Conservation (phyloP, 1,140 invertebrate species). For the Dinoponera quadriceps region DNA sequence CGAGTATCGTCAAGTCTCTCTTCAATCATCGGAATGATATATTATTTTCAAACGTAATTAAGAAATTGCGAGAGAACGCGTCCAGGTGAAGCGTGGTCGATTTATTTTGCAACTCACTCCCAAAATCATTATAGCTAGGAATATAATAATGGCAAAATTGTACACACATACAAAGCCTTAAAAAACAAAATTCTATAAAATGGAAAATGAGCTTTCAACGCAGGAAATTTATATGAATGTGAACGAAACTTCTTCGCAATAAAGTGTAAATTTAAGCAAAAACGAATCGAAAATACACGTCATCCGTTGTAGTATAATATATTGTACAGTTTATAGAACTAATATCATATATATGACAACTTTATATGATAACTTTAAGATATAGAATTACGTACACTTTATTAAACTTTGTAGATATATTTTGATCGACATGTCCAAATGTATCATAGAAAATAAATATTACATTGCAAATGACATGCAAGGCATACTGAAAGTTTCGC, state of each 20-base stretch:
- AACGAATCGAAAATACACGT: slow-evolving; percentile 21
- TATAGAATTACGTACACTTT: slow-evolving; percentile 53
- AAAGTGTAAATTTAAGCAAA: slow-evolving; percentile 40
- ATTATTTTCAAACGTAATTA: slow-evolving; percentile 6
- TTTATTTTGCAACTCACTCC: slow-evolving; percentile 20
- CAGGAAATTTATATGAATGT: slow-evolving; percentile 49
- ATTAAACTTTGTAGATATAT: slow-evolving; percentile 67
- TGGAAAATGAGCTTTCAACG: neutral
- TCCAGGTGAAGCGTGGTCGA: neutral
- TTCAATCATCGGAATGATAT: slow-evolving; percentile 8
- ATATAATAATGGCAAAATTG: slow-evolving; percentile 21
- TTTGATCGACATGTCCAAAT: slow-evolving; percentile 29
- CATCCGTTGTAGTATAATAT: slow-evolving; percentile 38
- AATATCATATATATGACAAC: slow-evolving; percentile 33
- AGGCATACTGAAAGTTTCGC: neutral
- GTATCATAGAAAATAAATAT: slow-evolving; percentile 40
- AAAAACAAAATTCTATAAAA: slow-evolving; percentile 29
- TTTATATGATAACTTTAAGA: slow-evolving; percentile 55
- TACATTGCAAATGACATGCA: neutral
- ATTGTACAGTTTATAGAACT: slow-evolving; percentile 63
- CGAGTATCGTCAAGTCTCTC: slow-evolving; percentile 17
- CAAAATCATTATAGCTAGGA: neutral
- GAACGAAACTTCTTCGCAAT: slow-evolving; percentile 12
- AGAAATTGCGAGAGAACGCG: neutral
- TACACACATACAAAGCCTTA: slow-evolving; percentile 25